Evolutionary conservation across 2,113 vertebrate genomes (phyloP).

Genomic region (Genyomyrus donnyi): DNA sequence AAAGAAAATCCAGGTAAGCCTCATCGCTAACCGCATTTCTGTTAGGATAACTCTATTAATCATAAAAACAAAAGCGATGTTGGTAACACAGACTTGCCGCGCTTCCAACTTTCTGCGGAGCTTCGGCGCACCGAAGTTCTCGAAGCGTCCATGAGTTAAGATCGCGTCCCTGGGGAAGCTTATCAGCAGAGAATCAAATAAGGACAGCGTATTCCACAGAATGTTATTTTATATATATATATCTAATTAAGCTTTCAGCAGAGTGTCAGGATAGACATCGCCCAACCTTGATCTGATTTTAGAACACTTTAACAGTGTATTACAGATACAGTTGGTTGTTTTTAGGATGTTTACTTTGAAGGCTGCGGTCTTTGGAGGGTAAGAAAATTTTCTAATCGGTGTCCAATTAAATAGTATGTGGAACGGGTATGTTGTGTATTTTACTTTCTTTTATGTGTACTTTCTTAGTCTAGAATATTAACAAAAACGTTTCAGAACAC

Average conservation of each 20-base stretch:
- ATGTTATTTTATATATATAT: background rate
- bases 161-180: background rate
- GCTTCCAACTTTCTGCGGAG: background rate
- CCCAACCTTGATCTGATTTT: background rate
- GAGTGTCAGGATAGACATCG: background rate
- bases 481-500: no score
- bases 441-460: background rate
- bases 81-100: background rate
- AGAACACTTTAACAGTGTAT: background rate
- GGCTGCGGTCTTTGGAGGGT: background rate
- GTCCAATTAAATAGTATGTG: background rate
- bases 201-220: background rate
- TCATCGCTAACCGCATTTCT: background rate
- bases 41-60: background rate
- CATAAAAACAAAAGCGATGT: background rate
- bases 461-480: background rate
- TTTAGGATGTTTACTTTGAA: background rate
- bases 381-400: background rate
- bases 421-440: background rate
- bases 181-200: background rate
- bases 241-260: background rate
- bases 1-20: background rate
- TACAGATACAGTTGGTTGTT: background rate
- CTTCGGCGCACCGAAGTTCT: background rate
- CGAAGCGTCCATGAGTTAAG: background rate